These are phyloP conservation scores for Haliclona indistincta DNA, from an alignment of 37 sponge, comb jelly and placozoan species.

Conservation along the genomic window DNA sequence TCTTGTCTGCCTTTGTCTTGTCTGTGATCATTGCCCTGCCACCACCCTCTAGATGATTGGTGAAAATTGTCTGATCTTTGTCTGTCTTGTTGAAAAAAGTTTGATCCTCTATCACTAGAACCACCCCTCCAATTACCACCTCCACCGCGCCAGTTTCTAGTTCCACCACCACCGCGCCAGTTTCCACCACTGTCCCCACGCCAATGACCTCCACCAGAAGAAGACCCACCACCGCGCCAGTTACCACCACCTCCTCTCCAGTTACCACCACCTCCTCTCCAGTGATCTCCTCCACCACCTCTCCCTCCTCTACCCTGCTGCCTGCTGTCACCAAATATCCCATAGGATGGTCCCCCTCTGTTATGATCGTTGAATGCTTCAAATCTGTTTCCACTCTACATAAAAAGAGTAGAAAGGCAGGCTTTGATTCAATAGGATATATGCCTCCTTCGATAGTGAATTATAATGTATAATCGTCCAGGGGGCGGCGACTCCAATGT, in stretches of 20 bases:
- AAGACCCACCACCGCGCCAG: neutral
- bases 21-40: no score
- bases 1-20: no score
- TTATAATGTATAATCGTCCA: no score
- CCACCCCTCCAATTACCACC: neutral
- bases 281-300: slow-evolving; percentile 2
- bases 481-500: no score
- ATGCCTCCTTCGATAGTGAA: no score
- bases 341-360: neutral
- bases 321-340: neutral
- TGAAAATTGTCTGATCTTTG: no score
- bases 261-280: neutral
- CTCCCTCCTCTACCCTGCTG: no score
- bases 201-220: neutral
- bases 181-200: neutral
- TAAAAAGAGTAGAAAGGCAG: neutral
- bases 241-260: neutral
- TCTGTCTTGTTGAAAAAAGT: no score
- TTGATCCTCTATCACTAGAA: neutral
- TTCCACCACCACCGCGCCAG: no score
- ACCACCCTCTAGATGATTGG: no score
- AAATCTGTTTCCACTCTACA: neutral
- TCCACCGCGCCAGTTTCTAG: neutral
- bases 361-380: neutral
- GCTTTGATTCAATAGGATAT: no score